Evolutionary conservation across 1,140 invertebrate species (phyloP).

Genomic region (Reticulitermes speratus): DNA sequence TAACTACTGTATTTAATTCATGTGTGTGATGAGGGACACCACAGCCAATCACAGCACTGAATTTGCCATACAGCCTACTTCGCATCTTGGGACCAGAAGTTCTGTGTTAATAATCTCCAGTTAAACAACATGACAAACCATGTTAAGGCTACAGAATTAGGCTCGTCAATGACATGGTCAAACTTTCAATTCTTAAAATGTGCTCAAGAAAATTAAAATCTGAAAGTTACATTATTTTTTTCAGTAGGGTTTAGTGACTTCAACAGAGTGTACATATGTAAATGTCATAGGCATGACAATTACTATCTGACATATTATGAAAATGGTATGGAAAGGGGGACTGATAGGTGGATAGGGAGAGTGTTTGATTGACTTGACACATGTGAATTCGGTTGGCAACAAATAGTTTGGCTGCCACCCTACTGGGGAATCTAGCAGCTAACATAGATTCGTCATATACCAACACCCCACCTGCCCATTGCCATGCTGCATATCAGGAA

Average conservation of each 20-base stretch:
- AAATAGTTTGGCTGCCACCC: slow-evolving; percentile 5
- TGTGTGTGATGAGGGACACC: too few relatives aligned
- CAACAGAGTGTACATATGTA: not conserved
- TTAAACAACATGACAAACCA: too few relatives aligned
- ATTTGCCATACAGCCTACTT: too few relatives aligned
- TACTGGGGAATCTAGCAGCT: not conserved
- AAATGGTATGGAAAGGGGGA: not conserved
- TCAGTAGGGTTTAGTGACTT: not conserved
- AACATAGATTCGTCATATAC: not conserved
- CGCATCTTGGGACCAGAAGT: too few relatives aligned
- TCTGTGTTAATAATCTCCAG: too few relatives aligned
- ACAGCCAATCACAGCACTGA: too few relatives aligned
- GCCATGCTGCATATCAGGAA: not conserved
- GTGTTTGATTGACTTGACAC: not conserved
- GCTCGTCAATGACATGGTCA: not conserved
- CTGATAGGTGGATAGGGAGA: not conserved
- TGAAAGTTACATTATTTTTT: not conserved
- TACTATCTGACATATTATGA: not conserved
- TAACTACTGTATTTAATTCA: too few relatives aligned
- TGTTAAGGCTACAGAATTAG: too few relatives aligned
- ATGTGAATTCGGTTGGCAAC: slow-evolving; percentile 9
- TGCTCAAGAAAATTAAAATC: not conserved
- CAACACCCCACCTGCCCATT: not conserved
- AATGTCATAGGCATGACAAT: not conserved
- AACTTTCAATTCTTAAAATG: not conserved